Evolutionary conservation across 2,797 vertebrate genomes (phyloP), one percentile per base, ranked within the genome.

Genomic region (Scomberomorus guttatus): DNA sequence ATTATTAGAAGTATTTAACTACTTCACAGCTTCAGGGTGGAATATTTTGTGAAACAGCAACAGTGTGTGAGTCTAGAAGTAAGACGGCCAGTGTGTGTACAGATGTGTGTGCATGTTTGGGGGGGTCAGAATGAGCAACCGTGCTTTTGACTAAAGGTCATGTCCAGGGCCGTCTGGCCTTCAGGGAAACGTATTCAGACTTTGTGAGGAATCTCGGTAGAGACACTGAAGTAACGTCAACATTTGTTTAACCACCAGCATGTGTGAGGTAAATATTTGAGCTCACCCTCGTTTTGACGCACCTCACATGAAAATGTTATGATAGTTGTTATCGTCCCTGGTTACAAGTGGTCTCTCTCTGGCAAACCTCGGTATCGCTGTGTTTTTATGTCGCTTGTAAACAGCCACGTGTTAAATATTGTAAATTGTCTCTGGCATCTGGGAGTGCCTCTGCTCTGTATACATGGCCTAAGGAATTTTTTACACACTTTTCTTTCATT

Each of bases 261-360:
- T 84, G 76, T 83, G 80, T 82, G 85, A 90, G 79, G 84, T 89
- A 89, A 94, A 93, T 94, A 91, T 94, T 94, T 94, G 84, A 84
- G 79, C 71, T 76, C 54, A 25, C 48, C 70, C 50, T 60, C 46
- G 22, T 74, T 71, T 54, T 86, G 84, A 78, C 62, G 39, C 61
- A 75, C 44, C 77, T 90, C 80, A 39, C 85, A 84, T 71, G 73
- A 72, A 87, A 69, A 77, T 85, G 82, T 86, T 81, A 64, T 7
- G 25, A 25, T 66, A 48, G 70, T 75, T 80, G 74, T 68, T 69
- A 54, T 78, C 37, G 3, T 74, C 56, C 52, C 68, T 20, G 14
- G 34, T 62, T 77, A 24, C 67, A 60, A 72, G 59, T 13, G 32
- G 58, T 62, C 20, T 27, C 15, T 25, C 15, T 22, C 61, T 72